A percentile compares a stretch with the other conserved stretches of the same genome.
These are phyloP conservation scores for Leptopilina syphax DNA, from an alignment of 2,888 invertebrate genomes.

Conservation along the genomic window DNA sequence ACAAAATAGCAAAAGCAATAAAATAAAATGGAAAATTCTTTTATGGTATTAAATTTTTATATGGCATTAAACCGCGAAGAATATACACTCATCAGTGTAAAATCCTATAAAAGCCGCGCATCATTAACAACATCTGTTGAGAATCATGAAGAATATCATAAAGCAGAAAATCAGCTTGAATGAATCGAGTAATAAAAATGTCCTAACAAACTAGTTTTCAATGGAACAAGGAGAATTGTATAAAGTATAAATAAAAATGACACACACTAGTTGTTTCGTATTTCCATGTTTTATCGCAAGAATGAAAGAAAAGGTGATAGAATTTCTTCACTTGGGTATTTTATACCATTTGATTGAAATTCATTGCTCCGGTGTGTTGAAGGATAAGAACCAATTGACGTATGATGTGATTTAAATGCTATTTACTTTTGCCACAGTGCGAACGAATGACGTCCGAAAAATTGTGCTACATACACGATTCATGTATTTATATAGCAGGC, in stretches of 20 bases:
- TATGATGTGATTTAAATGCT: constrained; percentile 1
- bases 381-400: neutral
- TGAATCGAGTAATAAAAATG: neutral
- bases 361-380: constrained; percentile 20
- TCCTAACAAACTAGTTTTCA: constrained; percentile 1
- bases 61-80: neutral
- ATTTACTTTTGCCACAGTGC: neutral
- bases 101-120: too few species aligned
- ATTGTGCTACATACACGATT: neutral
- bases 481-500: neutral
- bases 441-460: constrained; percentile 15
- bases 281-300: neutral
- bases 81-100: neutral
- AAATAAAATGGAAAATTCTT: too few species aligned
- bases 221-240: neutral
- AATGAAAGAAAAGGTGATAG: neutral
- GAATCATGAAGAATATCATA: constrained; percentile 35
- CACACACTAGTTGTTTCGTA: constrained; percentile 1
- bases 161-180: constrained; percentile 19
- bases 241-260: constrained; percentile 12
- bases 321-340: neutral
- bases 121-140: constrained; percentile 7
- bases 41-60: too few species aligned
- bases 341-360: constrained; percentile 7
- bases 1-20: too few species aligned